phyloP scores from a whole-genome alignment of 1,140 invertebrate genomes.

The Chelonus insularis region DNA sequence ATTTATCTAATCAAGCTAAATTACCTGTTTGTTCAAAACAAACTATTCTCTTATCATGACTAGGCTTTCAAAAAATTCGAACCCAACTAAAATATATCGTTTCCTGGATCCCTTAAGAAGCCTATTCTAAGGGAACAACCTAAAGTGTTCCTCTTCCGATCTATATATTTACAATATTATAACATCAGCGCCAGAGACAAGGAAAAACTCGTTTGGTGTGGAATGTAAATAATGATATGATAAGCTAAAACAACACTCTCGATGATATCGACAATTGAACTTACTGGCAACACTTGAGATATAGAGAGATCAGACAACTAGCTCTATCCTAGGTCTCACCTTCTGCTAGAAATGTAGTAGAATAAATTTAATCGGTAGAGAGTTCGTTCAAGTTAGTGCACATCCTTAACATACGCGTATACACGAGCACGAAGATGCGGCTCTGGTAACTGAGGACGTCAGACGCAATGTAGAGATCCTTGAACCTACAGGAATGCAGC shows the following conservation, averaged over 20 bases:
- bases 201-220: constrained; percentile 30
- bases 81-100: no score
- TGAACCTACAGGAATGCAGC: constrained; percentile 56
- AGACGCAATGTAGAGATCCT: constrained; percentile 45
- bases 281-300: constrained; percentile 10
- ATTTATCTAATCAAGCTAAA: no score
- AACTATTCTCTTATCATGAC: no score
- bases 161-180: constrained; percentile 18
- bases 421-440: constrained; percentile 21
- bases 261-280: constrained; percentile 36
- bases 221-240: background rate
- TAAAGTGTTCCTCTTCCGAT: no score
- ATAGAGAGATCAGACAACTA: constrained; percentile 4
- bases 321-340: no score
- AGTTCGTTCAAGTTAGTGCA: background rate
- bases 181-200: constrained; percentile 34
- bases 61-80: no score
- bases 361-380: background rate
- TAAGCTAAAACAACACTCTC: constrained; percentile 25
- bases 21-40: no score
- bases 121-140: no score
- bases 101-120: no score
- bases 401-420: background rate
- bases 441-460: constrained; percentile 18
- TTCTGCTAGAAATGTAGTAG: constrained; percentile 8